phyloP scores from a whole-genome alignment of 2,797 vertebrate species.

The Prunella strophiata region DNA sequence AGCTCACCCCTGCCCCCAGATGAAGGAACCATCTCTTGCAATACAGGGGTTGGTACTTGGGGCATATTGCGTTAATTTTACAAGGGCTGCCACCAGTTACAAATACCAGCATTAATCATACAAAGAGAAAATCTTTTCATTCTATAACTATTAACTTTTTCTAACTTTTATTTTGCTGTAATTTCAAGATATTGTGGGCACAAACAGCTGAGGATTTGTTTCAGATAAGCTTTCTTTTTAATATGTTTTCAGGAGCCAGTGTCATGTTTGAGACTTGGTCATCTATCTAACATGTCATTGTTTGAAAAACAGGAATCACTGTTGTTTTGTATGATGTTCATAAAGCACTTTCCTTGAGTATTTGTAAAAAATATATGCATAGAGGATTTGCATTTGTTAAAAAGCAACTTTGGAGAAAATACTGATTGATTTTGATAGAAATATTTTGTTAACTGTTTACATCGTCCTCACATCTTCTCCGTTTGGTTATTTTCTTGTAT shows the following conservation, averaged over 20 bases:
- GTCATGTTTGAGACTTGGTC: neutral
- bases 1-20: neutral
- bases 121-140: neutral
- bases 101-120: neutral
- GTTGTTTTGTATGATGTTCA: neutral
- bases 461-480: neutral
- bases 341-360: neutral
- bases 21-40: neutral
- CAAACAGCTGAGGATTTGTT: neutral
- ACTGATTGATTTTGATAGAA: neutral
- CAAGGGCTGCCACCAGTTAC: neutral
- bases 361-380: neutral
- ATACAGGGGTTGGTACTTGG: neutral
- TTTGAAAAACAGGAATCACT: neutral
- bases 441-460: neutral
- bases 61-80: neutral
- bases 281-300: neutral
- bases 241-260: neutral
- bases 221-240: neutral
- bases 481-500: neutral
- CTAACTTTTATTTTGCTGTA: neutral
- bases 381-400: neutral
- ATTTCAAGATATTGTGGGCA: neutral
- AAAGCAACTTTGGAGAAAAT: neutral
- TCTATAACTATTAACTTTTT: neutral